These are phyloP conservation scores for Phataginus tetradactyla DNA, from an alignment of 2,797 vertebrate genomes.

Conservation along the genomic window DNA sequence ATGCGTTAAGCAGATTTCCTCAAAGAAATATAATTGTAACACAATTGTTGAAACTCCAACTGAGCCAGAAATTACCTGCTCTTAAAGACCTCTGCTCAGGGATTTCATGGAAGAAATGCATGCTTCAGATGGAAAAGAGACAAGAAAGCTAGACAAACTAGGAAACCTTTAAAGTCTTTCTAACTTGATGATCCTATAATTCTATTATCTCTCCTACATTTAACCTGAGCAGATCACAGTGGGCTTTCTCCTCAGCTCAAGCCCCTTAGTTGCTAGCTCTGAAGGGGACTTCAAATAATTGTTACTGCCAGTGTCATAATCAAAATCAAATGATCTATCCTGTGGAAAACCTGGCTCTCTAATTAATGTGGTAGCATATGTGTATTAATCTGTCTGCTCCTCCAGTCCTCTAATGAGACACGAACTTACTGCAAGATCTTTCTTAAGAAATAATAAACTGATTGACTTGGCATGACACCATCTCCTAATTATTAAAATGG, in stretches of 20 bases:
- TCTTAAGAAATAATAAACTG: constrained; percentile 81
- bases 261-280: constrained; percentile 62
- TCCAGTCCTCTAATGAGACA: constrained; percentile 83
- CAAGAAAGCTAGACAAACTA: background rate
- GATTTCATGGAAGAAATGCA: background rate
- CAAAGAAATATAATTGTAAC: constrained; percentile 80
- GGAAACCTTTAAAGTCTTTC: background rate
- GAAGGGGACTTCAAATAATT: constrained; percentile 79
- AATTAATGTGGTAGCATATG: constrained; percentile 85
- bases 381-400: constrained; percentile 82
- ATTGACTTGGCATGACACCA: constrained; percentile 59
- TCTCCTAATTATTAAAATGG: constrained; percentile 79
- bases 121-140: background rate
- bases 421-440: constrained; percentile 76
- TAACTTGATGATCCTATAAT: background rate
- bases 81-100: constrained; percentile 9
- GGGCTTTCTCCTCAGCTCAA: constrained; percentile 64
- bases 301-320: constrained; percentile 77
- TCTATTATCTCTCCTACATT: constrained; percentile 56
- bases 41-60: constrained; percentile 66
- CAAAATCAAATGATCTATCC: constrained; percentile 83
- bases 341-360: constrained; percentile 82
- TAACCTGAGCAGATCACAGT: constrained; percentile 33
- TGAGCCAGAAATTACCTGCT: constrained; percentile 67
- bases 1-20: constrained; percentile 61